Conservation (phyloP, 1,140 invertebrate species). For the Lerema accius region DNA sequence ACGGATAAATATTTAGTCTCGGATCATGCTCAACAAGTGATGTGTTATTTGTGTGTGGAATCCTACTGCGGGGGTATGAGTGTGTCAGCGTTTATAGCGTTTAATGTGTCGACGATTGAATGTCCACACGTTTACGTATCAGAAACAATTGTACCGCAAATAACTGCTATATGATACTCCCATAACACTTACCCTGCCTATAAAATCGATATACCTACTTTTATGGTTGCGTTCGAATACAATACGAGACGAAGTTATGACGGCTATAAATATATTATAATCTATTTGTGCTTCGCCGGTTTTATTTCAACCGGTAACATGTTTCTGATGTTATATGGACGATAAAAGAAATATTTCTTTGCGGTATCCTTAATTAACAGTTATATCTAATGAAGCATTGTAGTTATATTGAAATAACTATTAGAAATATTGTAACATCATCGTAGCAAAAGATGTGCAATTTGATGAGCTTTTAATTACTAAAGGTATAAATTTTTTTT, state of each 20-base stretch:
- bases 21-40: no score
- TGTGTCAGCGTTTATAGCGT: no score
- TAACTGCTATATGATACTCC: not conserved
- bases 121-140: no score
- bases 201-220: conserved; percentile 16
- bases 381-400: not conserved
- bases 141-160: not conserved
- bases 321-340: not conserved
- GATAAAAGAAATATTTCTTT: not conserved
- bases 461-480: no score
- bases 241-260: conserved; percentile 20
- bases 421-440: no score
- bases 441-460: no score
- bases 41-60: no score
- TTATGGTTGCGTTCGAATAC: conserved; percentile 17
- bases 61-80: no score
- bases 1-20: no score
- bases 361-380: not conserved
- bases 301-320: conserved; percentile 9
- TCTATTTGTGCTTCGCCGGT: conserved; percentile 15
- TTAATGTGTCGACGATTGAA: no score
- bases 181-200: conserved; percentile 5
- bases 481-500: no score
- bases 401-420: no score
- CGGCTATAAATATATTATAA: conserved; percentile 15